Conservation (phyloP, 2,888 invertebrate genomes). For the Tiliacea aurago region DNA sequence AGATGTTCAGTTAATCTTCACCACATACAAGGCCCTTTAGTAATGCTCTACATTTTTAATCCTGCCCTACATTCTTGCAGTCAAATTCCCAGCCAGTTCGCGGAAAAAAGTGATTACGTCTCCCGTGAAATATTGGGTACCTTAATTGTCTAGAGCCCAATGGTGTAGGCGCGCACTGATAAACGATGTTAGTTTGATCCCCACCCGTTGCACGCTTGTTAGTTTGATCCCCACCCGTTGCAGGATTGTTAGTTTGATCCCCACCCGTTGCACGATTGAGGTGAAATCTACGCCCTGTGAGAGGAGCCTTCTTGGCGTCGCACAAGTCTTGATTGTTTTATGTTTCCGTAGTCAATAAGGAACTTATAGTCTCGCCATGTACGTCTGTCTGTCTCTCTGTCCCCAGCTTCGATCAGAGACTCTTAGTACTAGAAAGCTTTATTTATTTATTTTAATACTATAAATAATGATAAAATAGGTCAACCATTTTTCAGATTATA, state of each 20-base stretch:
- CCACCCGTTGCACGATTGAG: not conserved
- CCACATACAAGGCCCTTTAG: not conserved
- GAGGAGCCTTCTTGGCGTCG: too few species aligned
- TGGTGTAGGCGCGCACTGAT: not conserved
- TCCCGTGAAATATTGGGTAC: conserved; percentile 7
- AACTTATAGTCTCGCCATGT: too few species aligned
- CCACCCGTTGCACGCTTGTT: not conserved
- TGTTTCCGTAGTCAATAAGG: too few species aligned
- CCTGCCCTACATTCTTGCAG: not conserved
- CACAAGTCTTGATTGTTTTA: too few species aligned
- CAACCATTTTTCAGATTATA: too few species aligned
- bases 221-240: not conserved
- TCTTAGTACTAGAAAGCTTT: too few species aligned
- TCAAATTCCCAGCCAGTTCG: conserved; percentile 7
- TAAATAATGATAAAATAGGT: too few species aligned
- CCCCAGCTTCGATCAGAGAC: too few species aligned
- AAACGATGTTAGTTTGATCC: conserved; percentile 1
- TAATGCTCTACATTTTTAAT: conserved; percentile 5
- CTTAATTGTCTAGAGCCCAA: not conserved
- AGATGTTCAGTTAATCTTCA: conserved; percentile 26
- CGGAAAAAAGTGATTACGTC: conserved; percentile 2
- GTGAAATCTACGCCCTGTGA: too few species aligned
- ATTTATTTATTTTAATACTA: too few species aligned
- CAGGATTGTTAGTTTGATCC: conserved; percentile 9
- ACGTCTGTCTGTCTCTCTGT: too few species aligned